Evolutionary conservation across 2,888 invertebrate species (phyloP).

Genomic region (Dolichomitus sp.): DNA sequence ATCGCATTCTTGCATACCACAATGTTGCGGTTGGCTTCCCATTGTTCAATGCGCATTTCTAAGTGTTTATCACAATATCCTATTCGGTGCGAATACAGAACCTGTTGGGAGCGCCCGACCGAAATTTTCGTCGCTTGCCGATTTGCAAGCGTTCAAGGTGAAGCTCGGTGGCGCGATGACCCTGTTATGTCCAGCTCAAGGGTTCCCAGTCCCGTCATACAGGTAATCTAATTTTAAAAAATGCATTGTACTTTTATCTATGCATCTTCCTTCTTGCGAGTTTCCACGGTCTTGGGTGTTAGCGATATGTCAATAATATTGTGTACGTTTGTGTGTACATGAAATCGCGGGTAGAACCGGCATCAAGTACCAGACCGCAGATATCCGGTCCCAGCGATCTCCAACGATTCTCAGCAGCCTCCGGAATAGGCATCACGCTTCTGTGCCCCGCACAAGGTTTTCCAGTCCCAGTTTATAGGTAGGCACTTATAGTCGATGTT

Average conservation of each 20-base stretch:
- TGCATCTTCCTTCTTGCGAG: not conserved
- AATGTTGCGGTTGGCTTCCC: conserved; percentile 23
- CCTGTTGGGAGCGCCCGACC: conserved; percentile 89
- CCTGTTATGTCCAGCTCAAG: conserved; percentile 87
- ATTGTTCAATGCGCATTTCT: no score
- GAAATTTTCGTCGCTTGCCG: conserved; percentile 88
- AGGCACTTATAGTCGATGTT: conserved; percentile 73
- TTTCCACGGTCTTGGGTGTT: not conserved
- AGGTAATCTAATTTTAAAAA: conserved; percentile 82
- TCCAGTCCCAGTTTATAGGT: conserved; percentile 86
- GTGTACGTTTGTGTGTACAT: conserved; percentile 34
- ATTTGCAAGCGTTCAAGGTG: conserved; percentile 85
- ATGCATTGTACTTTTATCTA: not conserved
- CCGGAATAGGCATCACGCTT: conserved; percentile 83
- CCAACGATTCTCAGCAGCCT: conserved; percentile 82
- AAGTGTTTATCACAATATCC: no score
- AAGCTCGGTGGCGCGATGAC: conserved; percentile 85
- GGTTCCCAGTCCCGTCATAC: conserved; percentile 87
- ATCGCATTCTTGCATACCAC: no score
- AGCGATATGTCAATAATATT: conserved; percentile 12
- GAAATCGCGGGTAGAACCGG: conserved; percentile 86
- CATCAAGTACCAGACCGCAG: conserved; percentile 88
- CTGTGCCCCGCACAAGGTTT: conserved; percentile 87
- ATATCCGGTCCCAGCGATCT: conserved; percentile 85
- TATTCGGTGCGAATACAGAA: conserved; percentile 86